These are phyloP conservation scores for Entomyzon cyanotis DNA, from an alignment of 2,113 vertebrate genomes.

Conservation along the genomic window DNA sequence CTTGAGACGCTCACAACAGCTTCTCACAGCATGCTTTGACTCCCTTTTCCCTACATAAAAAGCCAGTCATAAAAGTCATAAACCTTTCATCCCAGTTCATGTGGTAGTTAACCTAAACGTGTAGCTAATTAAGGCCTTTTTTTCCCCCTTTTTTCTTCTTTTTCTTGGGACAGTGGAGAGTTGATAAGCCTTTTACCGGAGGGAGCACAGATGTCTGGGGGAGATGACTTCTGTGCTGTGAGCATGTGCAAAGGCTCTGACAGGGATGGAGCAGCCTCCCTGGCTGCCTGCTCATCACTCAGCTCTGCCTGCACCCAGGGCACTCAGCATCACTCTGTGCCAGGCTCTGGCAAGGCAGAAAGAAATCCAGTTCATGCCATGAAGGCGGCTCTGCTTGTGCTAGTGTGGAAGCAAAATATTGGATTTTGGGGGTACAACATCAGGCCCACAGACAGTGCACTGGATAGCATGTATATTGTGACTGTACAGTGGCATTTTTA, in stretches of 20 bases:
- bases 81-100: background rate
- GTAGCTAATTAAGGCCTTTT: background rate
- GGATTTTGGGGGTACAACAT: background rate
- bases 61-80: background rate
- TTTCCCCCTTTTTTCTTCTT: accelerated
- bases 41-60: background rate
- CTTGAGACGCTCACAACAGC: background rate
- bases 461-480: background rate
- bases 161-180: background rate
- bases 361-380: background rate
- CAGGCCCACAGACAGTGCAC: background rate
- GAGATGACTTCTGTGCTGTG: background rate
- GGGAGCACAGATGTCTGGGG: background rate
- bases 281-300: accelerated
- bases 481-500: background rate
- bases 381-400: background rate
- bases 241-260: accelerated
- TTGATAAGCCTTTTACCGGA: background rate
- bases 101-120: background rate
- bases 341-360: background rate
- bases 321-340: accelerated
- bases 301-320: background rate
- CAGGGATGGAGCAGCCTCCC: background rate
- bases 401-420: background rate
- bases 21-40: background rate